These are phyloP conservation scores for Tiphia femorata DNA, from an alignment of 2,888 invertebrate species.

Conservation along the genomic window DNA sequence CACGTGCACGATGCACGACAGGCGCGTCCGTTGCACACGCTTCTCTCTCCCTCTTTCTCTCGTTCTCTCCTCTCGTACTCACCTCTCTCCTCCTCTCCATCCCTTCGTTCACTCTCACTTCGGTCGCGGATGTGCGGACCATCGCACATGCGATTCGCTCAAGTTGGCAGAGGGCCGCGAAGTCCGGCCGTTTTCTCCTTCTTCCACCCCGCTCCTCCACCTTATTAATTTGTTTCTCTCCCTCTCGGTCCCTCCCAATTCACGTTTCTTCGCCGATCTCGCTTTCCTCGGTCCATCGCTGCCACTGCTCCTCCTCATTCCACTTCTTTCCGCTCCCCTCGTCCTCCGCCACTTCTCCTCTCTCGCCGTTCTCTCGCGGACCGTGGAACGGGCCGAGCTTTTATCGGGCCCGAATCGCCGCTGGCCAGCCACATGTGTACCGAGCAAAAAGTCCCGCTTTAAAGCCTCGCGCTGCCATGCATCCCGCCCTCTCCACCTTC, in stretches of 20 bases:
- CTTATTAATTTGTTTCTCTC: constrained; percentile 4
- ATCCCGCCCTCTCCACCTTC: constrained; percentile 12
- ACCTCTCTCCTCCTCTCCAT: background rate
- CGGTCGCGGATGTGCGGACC: constrained; percentile 62
- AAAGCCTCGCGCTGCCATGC: constrained; percentile 28
- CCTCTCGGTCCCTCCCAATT: constrained; percentile 8
- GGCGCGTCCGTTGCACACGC: too few species aligned
- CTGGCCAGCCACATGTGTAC: constrained; percentile 61
- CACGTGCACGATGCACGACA: constrained; percentile 38
- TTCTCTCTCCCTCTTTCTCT: constrained; percentile 11
- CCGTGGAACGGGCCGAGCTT: constrained; percentile 46
- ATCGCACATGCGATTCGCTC: constrained; percentile 65
- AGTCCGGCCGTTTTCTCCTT: constrained; percentile 36
- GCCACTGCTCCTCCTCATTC: background rate
- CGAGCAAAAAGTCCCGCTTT: constrained; percentile 56
- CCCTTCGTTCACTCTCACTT: background rate
- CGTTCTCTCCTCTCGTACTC: constrained; percentile 5
- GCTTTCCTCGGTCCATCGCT: background rate
- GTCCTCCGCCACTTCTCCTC: constrained; percentile 10
- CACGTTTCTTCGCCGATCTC: too few species aligned
- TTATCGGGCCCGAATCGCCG: constrained; percentile 62
- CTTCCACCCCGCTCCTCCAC: constrained; percentile 26
- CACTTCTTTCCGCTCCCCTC: background rate
- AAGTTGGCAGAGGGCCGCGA: constrained; percentile 54
- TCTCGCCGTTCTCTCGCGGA: constrained; percentile 18